These are phyloP conservation scores for Peromyscus aztecus DNA, from an alignment of 2,797 vertebrate species.

Conservation along the genomic window DNA sequence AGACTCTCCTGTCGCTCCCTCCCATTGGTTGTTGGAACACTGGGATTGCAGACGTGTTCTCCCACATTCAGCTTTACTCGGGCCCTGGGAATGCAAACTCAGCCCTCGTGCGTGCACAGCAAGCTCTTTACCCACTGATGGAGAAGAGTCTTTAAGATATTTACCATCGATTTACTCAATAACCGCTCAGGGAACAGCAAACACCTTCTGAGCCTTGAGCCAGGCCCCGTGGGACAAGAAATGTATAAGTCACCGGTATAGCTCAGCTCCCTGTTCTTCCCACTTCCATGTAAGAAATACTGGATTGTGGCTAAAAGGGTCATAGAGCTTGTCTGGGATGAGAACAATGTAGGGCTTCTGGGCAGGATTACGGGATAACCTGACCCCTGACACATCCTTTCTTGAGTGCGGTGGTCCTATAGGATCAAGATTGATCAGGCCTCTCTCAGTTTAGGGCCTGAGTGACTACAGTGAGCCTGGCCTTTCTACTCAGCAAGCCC, in stretches of 20 bases:
- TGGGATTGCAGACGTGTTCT: neutral
- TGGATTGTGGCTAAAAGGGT: neutral
- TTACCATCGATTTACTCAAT: neutral
- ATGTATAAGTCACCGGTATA: neutral
- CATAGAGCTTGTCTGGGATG: neutral
- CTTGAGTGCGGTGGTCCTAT: neutral
- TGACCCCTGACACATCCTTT: neutral
- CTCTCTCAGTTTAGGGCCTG: neutral
- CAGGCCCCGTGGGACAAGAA: neutral
- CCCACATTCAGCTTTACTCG: neutral
- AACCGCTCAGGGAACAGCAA: neutral
- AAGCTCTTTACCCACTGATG: neutral
- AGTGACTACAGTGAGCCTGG: neutral
- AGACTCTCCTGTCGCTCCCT: neutral
- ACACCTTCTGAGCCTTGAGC: neutral
- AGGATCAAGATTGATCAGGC: neutral
- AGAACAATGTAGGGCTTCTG: neutral
- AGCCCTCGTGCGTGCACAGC: neutral
- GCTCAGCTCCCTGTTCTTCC: neutral
- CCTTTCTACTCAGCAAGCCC: neutral
- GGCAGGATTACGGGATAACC: no score
- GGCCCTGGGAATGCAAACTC: neutral
- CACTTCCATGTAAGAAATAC: neutral
- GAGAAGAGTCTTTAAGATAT: neutral
- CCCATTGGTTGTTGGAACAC: neutral